phyloP scores from a whole-genome alignment of 1,140 invertebrate species.

The Nephotettix cincticeps region DNA sequence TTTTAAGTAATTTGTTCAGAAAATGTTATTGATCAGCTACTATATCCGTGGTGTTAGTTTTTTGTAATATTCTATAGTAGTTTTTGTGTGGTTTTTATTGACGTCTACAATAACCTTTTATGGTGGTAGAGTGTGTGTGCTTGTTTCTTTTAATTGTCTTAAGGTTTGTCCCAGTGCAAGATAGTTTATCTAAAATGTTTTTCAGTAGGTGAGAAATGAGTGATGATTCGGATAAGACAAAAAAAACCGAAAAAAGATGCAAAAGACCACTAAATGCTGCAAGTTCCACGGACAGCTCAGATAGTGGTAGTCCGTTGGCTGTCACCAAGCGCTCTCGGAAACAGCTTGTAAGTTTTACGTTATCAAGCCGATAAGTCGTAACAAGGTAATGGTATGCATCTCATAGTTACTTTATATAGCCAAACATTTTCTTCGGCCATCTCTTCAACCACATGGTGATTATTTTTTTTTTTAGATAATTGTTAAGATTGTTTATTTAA shows the following conservation, averaged over 20 bases:
- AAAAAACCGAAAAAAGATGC: neutral
- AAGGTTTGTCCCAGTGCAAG: neutral
- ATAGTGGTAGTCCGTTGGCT: neutral
- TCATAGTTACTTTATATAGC: too few relatives aligned
- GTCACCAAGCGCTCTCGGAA: constrained; percentile 1
- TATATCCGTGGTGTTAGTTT: too few relatives aligned
- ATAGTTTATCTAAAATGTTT: constrained; percentile 18
- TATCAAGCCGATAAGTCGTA: neutral
- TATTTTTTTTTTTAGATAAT: too few relatives aligned
- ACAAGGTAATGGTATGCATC: neutral
- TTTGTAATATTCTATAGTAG: too few relatives aligned
- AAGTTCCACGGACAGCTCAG: constrained; percentile 16
- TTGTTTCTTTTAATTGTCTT: neutral
- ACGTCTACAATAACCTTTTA: too few relatives aligned
- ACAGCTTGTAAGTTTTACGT: constrained; percentile 13
- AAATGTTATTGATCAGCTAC: too few relatives aligned
- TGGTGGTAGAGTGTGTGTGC: too few relatives aligned
- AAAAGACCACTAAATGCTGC: constrained; percentile 15
- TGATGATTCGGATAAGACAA: constrained; percentile 21
- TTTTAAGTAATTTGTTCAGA: too few relatives aligned
- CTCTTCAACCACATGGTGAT: too few relatives aligned
- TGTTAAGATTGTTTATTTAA: too few relatives aligned
- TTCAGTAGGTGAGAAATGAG: constrained; percentile 26
- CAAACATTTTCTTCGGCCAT: too few relatives aligned
- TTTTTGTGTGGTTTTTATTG: too few relatives aligned